Evolutionary conservation across 2,113 vertebrate species (phyloP), one percentile per base, ranked within the genome.

Genomic region (Tachycineta bicolor): DNA sequence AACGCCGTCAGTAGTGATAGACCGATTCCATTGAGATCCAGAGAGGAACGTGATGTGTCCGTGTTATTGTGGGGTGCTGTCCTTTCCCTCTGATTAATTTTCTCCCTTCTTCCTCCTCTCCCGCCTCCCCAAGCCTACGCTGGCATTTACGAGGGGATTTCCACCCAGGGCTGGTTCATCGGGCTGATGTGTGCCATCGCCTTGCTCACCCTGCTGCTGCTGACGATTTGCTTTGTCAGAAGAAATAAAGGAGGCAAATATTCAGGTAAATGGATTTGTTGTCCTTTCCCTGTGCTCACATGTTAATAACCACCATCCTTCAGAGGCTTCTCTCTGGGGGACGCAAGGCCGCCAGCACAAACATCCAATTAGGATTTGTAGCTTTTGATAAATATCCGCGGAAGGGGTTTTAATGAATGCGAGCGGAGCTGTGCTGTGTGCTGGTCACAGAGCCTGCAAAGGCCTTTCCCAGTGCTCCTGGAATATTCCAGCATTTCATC

Each of bases 221-320:
- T 99, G 52, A 98, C 99, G 6, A 88, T 99, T 81, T 99, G 99
- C 98, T 99, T 99, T 93, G 98, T 99, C 97, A 99, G 99, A 97
- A 99, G 99, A 93, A 99, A 99, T 93, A 99, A 98, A 98, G 99
- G 99, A 92, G 99, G 99, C 31, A 99, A 99, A 97, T 99, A 99
- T 73, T 99, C 99, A 68, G 99, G 99, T 99, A 98, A 96, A 97
- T 43, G 84, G 62, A 68, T 75, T 25, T 46, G 34, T 59, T 52
- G 41, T 79, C 65, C 49, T 86, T 70, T 60, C 1, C 25, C 50
- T 20, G 0, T 26, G 41, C 46, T 78, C 86, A 37, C 62, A 0
- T 50, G 74, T 41, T 89, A 85, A 93, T 94, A 92, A 46, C 80
- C 14, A 77, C 34, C 93, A 94, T 96, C 74, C 80, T 79, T 96